Percentiles rank a stretch among this genome's conserved stretches.
phyloP scores from a whole-genome alignment of 2,113 vertebrate genomes.

The Oncorhynchus clarkii region DNA sequence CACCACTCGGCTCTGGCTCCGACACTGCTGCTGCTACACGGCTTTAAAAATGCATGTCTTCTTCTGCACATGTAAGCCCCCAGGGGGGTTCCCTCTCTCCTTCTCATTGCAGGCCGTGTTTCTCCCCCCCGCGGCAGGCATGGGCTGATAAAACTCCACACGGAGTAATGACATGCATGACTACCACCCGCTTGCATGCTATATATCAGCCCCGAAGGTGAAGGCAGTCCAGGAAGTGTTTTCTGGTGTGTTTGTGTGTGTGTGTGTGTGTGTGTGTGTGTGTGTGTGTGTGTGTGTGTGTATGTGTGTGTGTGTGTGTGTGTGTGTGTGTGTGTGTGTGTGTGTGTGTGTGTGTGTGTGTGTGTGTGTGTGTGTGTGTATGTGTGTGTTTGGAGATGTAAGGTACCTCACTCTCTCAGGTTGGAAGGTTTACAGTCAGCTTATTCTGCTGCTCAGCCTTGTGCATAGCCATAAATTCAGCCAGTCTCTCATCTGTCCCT shows the following conservation, averaged over 20 bases:
- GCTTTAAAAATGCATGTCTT: slow-evolving; percentile 55
- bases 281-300: too few relatives aligned
- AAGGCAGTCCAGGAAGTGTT: slow-evolving; percentile 28
- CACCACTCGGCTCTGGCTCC: slow-evolving; percentile 37
- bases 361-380: too few relatives aligned
- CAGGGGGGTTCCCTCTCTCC: slow-evolving; percentile 19
- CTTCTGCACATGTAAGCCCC: slow-evolving; percentile 29
- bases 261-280: too few relatives aligned
- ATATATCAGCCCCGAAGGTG: slow-evolving; percentile 52
- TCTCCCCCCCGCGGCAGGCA: slow-evolving; percentile 13
- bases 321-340: too few relatives aligned
- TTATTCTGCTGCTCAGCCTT: slow-evolving; percentile 61
- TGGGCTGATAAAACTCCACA: slow-evolving; percentile 53
- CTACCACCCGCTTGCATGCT: slow-evolving; percentile 36
- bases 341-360: too few relatives aligned
- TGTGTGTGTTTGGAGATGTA: slow-evolving; percentile 2
- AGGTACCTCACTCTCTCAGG: slow-evolving; percentile 37
- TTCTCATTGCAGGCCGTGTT: slow-evolving; percentile 15
- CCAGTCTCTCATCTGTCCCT: slow-evolving; percentile 12
- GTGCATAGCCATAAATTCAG: slow-evolving; percentile 12
- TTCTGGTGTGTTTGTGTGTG: too few relatives aligned
- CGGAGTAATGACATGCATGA: slow-evolving; percentile 63
- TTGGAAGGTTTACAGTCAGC: slow-evolving; percentile 48
- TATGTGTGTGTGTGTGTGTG: too few relatives aligned
- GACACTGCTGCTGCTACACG: background rate